Percentiles rank a stretch among this genome's conserved stretches.
phyloP scores from a whole-genome alignment of 2,888 invertebrate genomes.

The Macrophya alboannulata region DNA sequence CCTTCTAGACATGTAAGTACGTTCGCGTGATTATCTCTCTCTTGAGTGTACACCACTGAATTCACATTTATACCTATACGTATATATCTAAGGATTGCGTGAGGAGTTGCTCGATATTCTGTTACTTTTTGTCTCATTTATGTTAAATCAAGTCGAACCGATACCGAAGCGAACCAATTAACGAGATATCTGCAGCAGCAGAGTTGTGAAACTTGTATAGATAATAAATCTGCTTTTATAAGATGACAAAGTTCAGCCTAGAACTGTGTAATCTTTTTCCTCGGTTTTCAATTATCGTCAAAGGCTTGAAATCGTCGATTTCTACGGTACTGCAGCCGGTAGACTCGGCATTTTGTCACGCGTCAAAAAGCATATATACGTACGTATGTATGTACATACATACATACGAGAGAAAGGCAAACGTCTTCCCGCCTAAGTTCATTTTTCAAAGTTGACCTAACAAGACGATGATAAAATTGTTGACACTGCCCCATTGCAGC shows the following conservation, averaged over 20 bases:
- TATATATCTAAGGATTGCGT: not conserved
- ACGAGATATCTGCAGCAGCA: not conserved
- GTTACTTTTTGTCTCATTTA: slow-evolving; percentile 32
- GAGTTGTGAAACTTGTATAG: not conserved
- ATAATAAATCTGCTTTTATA: not conserved
- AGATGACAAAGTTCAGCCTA: not conserved
- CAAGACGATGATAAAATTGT: not conserved
- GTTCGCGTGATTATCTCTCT: not conserved
- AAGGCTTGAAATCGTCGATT: not conserved
- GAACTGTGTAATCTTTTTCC: not conserved
- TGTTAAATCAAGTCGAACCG: not conserved
- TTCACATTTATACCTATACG: slow-evolving; percentile 6
- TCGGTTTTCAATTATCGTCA: not conserved
- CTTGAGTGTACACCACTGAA: slow-evolving; percentile 18
- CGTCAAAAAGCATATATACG: not conserved
- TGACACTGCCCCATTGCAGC: not conserved
- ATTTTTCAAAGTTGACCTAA: slow-evolving; percentile 7
- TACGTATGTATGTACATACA: not conserved
- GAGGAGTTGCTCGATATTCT: slow-evolving; percentile 28
- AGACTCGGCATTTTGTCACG: not conserved
- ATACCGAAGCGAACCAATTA: slow-evolving; percentile 16
- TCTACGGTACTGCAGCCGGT: not conserved
- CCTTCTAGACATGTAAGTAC: slow-evolving; percentile 6
- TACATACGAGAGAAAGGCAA: not conserved
- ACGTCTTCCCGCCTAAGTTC: not conserved